Evolutionary conservation across 92 coral and sea anemone species (phyloP).

Genomic region (Phenganax stokvisi): DNA sequence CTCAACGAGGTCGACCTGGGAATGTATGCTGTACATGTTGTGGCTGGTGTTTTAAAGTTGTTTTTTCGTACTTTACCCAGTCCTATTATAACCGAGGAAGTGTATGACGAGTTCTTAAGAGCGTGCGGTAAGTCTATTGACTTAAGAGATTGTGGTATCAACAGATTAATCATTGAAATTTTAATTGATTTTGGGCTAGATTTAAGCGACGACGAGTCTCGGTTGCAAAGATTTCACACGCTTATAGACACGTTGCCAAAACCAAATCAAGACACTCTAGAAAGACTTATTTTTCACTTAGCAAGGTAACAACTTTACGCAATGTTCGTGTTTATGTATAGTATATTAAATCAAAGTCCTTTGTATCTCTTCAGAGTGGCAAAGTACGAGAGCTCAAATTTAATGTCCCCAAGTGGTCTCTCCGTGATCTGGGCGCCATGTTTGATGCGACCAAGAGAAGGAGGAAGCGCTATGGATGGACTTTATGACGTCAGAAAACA

Average conservation of each 20-base stretch:
- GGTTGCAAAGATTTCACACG: constrained; percentile 61
- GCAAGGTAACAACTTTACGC: constrained; percentile 58
- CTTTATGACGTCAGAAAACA: constrained; percentile 80
- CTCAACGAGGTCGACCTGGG: constrained; percentile 62
- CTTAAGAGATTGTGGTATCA: too few species aligned
- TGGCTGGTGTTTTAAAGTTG: constrained; percentile 85
- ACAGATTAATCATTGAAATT: too few species aligned
- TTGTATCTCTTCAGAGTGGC: constrained; percentile 49
- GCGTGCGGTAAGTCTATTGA: constrained; percentile 62
- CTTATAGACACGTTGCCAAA: constrained; percentile 76
- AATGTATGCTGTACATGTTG: constrained; percentile 70
- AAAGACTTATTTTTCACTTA: constrained; percentile 82
- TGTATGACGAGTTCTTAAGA: constrained; percentile 77
- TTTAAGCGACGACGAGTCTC: constrained; percentile 62
- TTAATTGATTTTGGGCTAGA: constrained; percentile 44
- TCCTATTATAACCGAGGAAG: constrained; percentile 67
- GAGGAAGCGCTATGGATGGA: constrained; percentile 73
- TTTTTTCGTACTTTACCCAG: constrained; percentile 83
- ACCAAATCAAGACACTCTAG: constrained; percentile 67
- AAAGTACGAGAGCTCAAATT: constrained; percentile 63
- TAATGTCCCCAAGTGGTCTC: constrained; percentile 82
- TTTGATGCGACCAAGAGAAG: constrained; percentile 57
- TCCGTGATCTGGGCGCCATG: constrained; percentile 97
- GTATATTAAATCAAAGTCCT: neutral
- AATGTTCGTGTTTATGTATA: neutral